phyloP scores from a whole-genome alignment of 2,113 vertebrate species.

The Xiphorhynchus elegans region DNA sequence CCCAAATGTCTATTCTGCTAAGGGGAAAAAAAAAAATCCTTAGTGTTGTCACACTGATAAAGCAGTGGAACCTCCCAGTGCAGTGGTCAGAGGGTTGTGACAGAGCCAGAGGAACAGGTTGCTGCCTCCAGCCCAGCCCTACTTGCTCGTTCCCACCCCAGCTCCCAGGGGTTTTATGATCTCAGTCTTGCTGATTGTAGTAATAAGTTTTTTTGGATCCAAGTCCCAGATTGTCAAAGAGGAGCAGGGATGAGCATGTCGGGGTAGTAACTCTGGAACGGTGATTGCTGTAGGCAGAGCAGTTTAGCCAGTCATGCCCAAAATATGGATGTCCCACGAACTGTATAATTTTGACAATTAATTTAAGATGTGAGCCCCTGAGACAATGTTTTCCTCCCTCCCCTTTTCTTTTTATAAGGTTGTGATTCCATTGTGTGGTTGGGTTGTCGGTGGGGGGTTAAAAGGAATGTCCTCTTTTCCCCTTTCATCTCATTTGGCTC shows the following conservation, averaged over 20 bases:
- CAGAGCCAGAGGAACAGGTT: neutral
- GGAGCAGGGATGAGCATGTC: neutral
- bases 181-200: neutral
- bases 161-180: neutral
- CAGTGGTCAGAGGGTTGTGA: neutral
- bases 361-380: neutral
- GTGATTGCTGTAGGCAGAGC: neutral
- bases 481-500: neutral
- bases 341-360: neutral
- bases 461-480: neutral
- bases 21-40: neutral
- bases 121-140: neutral
- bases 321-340: neutral
- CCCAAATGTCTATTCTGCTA: neutral
- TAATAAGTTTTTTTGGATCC: neutral
- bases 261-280: neutral
- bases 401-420: neutral
- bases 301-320: neutral
- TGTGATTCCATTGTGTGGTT: neutral
- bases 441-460: rapidly evolving
- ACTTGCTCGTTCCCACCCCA: neutral
- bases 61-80: neutral
- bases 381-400: neutral
- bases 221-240: neutral
- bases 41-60: neutral